Percentiles rank a stretch among this genome's conserved stretches.
phyloP scores from a whole-genome alignment of 2,113 vertebrate genomes.

The Saimiri boliviensis region DNA sequence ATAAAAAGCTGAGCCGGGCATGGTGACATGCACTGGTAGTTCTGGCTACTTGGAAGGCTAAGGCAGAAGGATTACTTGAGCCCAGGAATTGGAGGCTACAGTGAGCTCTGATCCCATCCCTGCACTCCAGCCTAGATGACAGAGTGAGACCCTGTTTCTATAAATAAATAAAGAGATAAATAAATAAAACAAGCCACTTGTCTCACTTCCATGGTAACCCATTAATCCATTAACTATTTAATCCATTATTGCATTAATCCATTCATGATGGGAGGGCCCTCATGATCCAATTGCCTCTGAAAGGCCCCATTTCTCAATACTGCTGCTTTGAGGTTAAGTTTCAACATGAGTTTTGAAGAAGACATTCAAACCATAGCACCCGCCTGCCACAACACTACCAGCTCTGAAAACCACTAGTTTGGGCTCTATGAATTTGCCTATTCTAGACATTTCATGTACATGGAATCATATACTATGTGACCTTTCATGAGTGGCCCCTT shows the following conservation, averaged over 20 bases:
- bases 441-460: neutral
- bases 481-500: conserved; percentile 22
- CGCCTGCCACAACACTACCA: neutral
- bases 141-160: too few species aligned
- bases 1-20: too few species aligned
- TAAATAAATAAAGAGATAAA: too few species aligned
- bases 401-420: neutral
- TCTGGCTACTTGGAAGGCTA: too few species aligned
- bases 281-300: neutral
- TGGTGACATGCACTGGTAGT: too few species aligned
- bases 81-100: too few species aligned
- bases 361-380: neutral
- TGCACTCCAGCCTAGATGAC: too few species aligned
- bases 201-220: neutral
- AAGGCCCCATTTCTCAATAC: neutral
- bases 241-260: neutral
- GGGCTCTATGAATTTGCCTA: neutral
- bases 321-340: neutral
- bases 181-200: neutral
- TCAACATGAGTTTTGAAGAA: neutral
- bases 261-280: neutral
- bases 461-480: neutral
- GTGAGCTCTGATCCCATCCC: too few species aligned
- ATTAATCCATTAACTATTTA: neutral
- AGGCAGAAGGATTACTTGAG: too few species aligned